These are phyloP conservation scores for Criorhina ranunculi DNA, from an alignment of 2,888 invertebrate species.

Conservation along the genomic window DNA sequence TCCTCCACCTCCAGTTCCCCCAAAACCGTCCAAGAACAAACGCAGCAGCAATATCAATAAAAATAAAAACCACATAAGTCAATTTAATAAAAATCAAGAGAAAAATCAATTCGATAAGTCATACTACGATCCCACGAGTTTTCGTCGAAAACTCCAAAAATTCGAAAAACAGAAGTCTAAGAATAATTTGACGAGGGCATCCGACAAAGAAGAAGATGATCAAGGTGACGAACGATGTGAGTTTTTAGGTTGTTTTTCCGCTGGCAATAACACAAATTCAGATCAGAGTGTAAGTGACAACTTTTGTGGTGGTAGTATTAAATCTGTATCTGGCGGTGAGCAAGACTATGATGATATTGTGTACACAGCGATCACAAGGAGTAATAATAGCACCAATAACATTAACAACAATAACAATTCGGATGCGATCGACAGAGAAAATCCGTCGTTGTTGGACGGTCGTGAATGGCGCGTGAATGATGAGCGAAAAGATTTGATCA, in stretches of 20 bases:
- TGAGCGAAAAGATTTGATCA: slow-evolving; percentile 32
- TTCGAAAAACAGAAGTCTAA: slow-evolving; percentile 78
- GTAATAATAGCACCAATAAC: slow-evolving; percentile 62
- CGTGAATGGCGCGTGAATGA: slow-evolving; percentile 49
- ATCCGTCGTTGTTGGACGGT: slow-evolving; percentile 8
- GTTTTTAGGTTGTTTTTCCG: slow-evolving; percentile 79
- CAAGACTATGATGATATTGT: slow-evolving; percentile 56
- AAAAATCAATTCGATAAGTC: slow-evolving; percentile 29
- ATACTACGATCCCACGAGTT: slow-evolving; percentile 79
- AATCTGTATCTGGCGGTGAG: slow-evolving; percentile 60
- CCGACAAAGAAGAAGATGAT: slow-evolving; percentile 44
- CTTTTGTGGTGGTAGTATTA: slow-evolving; percentile 61
- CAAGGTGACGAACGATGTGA: slow-evolving; percentile 78
- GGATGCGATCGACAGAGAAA: slow-evolving; percentile 31
- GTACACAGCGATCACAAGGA: slow-evolving; percentile 53
- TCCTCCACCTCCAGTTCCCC: slow-evolving; percentile 78
- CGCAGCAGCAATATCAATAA: slow-evolving; percentile 22
- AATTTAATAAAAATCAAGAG: slow-evolving; percentile 16
- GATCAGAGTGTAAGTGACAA: slow-evolving; percentile 66
- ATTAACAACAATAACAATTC: slow-evolving; percentile 53
- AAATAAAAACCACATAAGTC: slow-evolving; percentile 20
- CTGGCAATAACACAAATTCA: slow-evolving; percentile 69
- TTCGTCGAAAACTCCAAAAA: slow-evolving; percentile 79
- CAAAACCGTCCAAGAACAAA: slow-evolving; percentile 74
- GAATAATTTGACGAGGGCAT: slow-evolving; percentile 54